Evolutionary conservation across 2,797 vertebrate species (phyloP), one percentile per base, ranked within the genome.

Genomic region (Sebastes itinus): DNA sequence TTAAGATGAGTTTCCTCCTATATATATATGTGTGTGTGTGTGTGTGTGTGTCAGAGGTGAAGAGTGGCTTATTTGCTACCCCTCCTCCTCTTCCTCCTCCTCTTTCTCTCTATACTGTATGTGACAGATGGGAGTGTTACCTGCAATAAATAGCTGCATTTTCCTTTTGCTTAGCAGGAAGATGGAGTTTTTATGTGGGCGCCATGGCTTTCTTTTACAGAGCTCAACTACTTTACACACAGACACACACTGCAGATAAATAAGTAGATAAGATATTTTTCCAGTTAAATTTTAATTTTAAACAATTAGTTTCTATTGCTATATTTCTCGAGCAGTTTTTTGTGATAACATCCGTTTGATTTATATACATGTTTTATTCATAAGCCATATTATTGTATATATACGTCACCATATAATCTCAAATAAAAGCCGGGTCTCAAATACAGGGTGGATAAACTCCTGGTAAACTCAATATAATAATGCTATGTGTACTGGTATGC

Each of bases 91-190:
- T 28, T 64, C 69, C 55, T 35, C 62, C n/a, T 55, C 6, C 55
- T 14, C 23, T 18, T 49, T 1, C 42, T 66, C 35, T 65, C 14
- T 55, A 18, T 75, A 54, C n/a, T n/a, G n/a, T 54, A 35, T 72
- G 65, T 79, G 85, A 89, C 72, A 68, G 49, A 87, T 86, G 77
- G 65, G 65, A 65, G 46, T 72, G 70, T 84, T 72, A 59, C 75
- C 77, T 65, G 38, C 67, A 66, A 54, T 27, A 78, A 58, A 72
- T 27, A 27, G 38, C 54, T 59, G 52, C 16, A 63, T 84, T 72
- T 82, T 62, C 22, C 25, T 59, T 76, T 61, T 75, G 62, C 46
- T 78, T 62, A 74, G 61, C 27, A 68, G 78, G 64, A 79, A 46
- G 56, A 67, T 54, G 32, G 75, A 76, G 71, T 75, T 78, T 59